Base-by-base conservation (phyloP, 2,113 vertebrate genomes). In the Tauraco erythrolophus region DNA sequence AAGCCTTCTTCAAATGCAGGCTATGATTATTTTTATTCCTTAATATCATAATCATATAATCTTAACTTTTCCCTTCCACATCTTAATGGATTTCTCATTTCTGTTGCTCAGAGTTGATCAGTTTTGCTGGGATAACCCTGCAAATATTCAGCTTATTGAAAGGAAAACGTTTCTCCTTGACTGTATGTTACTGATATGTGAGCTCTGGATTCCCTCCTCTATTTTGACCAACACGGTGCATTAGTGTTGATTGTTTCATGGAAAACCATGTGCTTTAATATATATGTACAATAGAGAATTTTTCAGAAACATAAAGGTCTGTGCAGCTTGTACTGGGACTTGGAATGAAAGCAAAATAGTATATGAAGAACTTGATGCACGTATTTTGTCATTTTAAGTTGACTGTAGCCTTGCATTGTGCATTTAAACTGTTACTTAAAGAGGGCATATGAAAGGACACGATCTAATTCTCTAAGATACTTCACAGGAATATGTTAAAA, bases 311-410 rank as follows among this genome's bases (percentile, higher is more conserved):
- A 17, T 4, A 28, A 37, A 82, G 45, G 11, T 64, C 39, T 87
- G 22, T 70, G 39, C 15, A 50, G 9, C 21, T 72, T 69, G 17
- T 69, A 23, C 22, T 30, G 33, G 25, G 45, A 41, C 68, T 31
- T 69, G 33, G 77, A 84, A 78, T 10, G 5, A 76, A 95, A 96
- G 58, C 50, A 46, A 76, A 94, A 35, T 8, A 24, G 10, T 68
- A 7, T 46, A 60, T 31, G 15, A 60, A 60, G 69, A 89, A 45
- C 16, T 31, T 10, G 2, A 39, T 89, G 60, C 28, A 58, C 54
- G 66, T 50, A 51, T 94, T 95, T 89, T 79, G 45, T 83, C 58
- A 83, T 83, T 89, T 95, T 75, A 76, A 82, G 74, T 75, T 82
- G 50, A 58, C 39, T 46, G n/a, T 57, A 61, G 31, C 57, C 57